Base-by-base conservation (phyloP, 2,888 invertebrate genomes). In the Galerucella nymphaeae region DNA sequence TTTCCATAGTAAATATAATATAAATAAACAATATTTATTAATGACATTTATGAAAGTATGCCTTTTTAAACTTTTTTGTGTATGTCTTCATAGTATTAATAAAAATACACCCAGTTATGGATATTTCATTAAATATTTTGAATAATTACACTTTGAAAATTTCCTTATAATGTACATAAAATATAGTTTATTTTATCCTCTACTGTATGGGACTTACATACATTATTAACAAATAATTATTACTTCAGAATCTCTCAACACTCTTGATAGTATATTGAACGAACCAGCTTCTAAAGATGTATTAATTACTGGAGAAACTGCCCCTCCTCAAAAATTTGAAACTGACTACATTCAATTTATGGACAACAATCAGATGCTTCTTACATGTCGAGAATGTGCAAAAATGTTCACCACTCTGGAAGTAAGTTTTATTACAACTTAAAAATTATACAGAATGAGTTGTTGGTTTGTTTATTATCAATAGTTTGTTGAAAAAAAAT, bases 381-480 rank as follows among this genome's bases (percentile, higher is more conserved):
- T 85, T 30, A 85, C 85, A 8, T 86, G 86, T 72, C 79, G 85
- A 41, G 83, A 84, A 70, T 86, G 86, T 76, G 78, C 80, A 1
- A 86, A 86, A 77, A 83, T 84, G 66, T 87, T 86, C 76, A 85
- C 85, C 8, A 85, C 85, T 8, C 76, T 86, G 38, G 86, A 86
- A 71, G 85, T 85, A 65, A 76, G 53, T 53, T 18, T 18, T 53
- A 8, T 6, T 18, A 10, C 9, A 16, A 6, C 2, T n/a, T 50
- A n/a, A 50, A 50, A 50, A 50, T 16, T 50, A 16, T 53, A 9
- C 1, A n/a, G 48, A 48, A 14, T 48, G 3, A 6, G 6, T 48
- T 45, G 4, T 45, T 48, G 48, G 6, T n/a, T 48, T 48, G n/a
- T 14, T 14, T n/a, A n/a, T n/a, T 48, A 48, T 0, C 30, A 30